Conservation (phyloP, 2,888 invertebrate genomes). For the Hybos culiciformis region DNA sequence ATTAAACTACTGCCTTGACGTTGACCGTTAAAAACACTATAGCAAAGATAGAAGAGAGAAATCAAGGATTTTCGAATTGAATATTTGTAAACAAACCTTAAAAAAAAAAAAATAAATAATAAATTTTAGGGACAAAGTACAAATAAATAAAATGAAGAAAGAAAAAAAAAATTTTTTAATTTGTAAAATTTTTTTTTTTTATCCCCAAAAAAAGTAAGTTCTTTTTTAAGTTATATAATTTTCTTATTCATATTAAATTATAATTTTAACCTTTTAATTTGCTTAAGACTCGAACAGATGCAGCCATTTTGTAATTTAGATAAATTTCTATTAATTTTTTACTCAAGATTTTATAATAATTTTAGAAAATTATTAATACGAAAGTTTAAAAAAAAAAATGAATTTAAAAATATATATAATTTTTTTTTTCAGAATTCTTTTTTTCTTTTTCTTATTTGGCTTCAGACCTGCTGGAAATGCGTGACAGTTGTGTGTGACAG, state of each 20-base stretch:
- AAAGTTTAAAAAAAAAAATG: too few species aligned
- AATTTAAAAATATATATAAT: too few species aligned
- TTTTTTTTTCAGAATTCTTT: too few species aligned
- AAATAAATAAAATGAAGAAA: background rate
- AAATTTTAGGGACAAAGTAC: background rate
- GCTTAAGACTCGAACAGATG: conserved; percentile 43
- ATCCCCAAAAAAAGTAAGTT: conserved; percentile 20
- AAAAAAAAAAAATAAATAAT: background rate
- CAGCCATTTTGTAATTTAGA: too few species aligned
- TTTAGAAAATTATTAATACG: too few species aligned
- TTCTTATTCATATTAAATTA: conserved; percentile 1
- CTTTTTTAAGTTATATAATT: conserved; percentile 15
- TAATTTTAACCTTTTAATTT: conserved; percentile 41
- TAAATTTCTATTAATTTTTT: too few species aligned
- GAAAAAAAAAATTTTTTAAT: background rate
- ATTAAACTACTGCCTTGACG: background rate
- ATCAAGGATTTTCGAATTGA: too few species aligned
- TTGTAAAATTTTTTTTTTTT: background rate
- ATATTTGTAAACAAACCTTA: background rate
- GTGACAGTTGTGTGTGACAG: too few species aligned
- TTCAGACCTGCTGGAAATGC: too few species aligned
- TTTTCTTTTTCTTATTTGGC: too few species aligned
- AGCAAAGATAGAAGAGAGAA: too few species aligned
- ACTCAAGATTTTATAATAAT: too few species aligned
- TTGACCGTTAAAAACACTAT: background rate